phyloP scores from a whole-genome alignment of 2,113 vertebrate species.

The Talpa occidentalis region DNA sequence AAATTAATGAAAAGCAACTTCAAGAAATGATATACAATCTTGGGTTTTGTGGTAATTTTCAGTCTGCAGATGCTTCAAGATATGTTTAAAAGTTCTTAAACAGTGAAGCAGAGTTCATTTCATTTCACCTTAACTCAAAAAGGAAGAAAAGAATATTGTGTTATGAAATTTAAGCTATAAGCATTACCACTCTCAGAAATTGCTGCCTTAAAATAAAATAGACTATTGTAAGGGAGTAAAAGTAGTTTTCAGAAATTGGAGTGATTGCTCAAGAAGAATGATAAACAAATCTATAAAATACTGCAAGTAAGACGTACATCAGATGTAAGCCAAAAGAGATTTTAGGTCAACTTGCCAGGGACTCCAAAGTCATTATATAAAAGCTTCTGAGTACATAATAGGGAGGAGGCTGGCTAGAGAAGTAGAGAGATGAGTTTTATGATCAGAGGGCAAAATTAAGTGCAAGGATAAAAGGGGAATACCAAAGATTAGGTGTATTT shows the following conservation, averaged over 20 bases:
- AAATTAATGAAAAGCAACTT: neutral
- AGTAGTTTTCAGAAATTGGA: neutral
- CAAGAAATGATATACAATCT: conserved; percentile 18
- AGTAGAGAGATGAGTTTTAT: neutral
- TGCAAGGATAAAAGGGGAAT: neutral
- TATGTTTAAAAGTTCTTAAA: conserved; percentile 51
- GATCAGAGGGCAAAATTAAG: neutral
- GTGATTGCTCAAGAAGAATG: conserved; percentile 45
- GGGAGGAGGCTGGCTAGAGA: neutral
- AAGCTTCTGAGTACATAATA: neutral
- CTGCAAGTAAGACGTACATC: neutral
- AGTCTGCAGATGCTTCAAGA: conserved; percentile 22
- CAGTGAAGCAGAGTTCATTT: conserved; percentile 52
- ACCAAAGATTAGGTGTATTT: neutral
- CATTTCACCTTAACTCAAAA: conserved; percentile 45
- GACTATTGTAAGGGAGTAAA: neutral
- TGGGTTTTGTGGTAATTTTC: conserved; percentile 62
- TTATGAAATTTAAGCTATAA: conserved; percentile 37
- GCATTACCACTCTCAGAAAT: conserved; percentile 3
- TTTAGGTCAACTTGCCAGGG: neutral
- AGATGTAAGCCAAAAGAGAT: neutral
- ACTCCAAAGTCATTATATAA: neutral
- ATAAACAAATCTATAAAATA: neutral
- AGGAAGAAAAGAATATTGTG: neutral
- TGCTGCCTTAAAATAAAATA: conserved; percentile 18